Evolutionary conservation across 2,888 invertebrate species (phyloP), one percentile per base, ranked within the genome.

Genomic region (Sipha maydis): DNA sequence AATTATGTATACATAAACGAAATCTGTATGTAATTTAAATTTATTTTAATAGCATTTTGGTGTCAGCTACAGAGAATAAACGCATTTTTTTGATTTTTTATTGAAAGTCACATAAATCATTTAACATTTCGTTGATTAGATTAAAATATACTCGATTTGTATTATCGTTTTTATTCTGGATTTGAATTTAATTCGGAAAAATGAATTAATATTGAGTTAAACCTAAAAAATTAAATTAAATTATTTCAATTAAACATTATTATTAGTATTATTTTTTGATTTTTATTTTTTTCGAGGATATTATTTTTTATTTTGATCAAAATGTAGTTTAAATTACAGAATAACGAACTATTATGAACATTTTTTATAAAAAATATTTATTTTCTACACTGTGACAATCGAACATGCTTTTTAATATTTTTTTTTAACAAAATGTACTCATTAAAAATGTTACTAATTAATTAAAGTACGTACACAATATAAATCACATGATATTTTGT

Each of bases 11-110:
- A 69, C 67, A 82, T 82, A 82, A 82, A 82, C 21, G 21, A 48
- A 69, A 69, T 41, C 48, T 28, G 67, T 82, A 48, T 41, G 41
- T 28, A 69, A 82, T 48, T 82, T 48, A 80, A n/a, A 80, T 80
- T 80, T 80, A 80, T 82, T 82, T 69, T 28, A 82, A 69, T 82
- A 41, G 82, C 41, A 61, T 61, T 80, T 80, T 17, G 56, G 79
- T 80, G 56, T 80, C 56, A 80, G n/a, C 25, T 80, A 80, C 79
- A 80, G 79, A n/a, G 61, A 80, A 61, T 61, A n/a, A 38, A 61
- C 34, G 61, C 21, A 56, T n/a, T 80, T 61, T 34, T 80, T 79
- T 56, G n/a, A n/a, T 56, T 79, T n/a, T 61, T 61, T 69, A 69
- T 69, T 25, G 28, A 61, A 78, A 78, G 17, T 28, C 21, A 21